A percentile compares a stretch with the other conserved stretches of the same genome.
phyloP scores from a whole-genome alignment of 2,888 invertebrate species.

The Macaria notata region DNA sequence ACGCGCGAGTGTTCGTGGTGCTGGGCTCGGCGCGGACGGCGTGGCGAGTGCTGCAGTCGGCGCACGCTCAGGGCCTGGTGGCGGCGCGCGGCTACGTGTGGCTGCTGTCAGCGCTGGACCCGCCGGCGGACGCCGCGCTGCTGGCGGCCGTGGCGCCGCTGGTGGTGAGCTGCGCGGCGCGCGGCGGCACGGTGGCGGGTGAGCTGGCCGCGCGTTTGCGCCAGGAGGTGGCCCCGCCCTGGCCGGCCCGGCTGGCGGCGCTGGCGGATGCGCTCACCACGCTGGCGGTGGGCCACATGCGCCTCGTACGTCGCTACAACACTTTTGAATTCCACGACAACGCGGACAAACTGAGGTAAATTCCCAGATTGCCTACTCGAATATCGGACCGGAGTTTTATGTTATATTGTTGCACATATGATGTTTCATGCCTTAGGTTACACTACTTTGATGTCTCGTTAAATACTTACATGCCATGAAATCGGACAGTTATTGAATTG shows the following conservation, averaged over 20 bases:
- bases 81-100: constrained; percentile 59
- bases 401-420: too few relatives aligned
- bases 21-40: constrained; percentile 81
- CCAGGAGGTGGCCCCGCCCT: constrained; percentile 43
- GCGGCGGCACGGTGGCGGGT: constrained; percentile 35
- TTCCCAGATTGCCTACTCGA: too few relatives aligned
- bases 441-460: too few relatives aligned
- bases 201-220: constrained; percentile 47
- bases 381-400: too few relatives aligned
- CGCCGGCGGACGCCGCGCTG: constrained; percentile 25
- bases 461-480: too few relatives aligned
- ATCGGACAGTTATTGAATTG: too few relatives aligned
- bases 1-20: constrained; percentile 89
- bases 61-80: constrained; percentile 88
- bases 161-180: constrained; percentile 37
- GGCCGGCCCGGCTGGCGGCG: constrained; percentile 25
- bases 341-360: constrained; percentile 17
- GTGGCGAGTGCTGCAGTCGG: constrained; percentile 82
- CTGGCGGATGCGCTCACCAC: constrained; percentile 38
- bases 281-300: constrained; percentile 18
- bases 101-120: constrained; percentile 47
- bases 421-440: too few relatives aligned
- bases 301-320: constrained; percentile 11
- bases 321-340: constrained; percentile 24
- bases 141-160: constrained; percentile 22